A percentile compares a stretch with the other conserved stretches of the same genome.
Evolutionary conservation across 2,797 vertebrate genomes (phyloP).

Genomic region (Arremon aurantiirostris): DNA sequence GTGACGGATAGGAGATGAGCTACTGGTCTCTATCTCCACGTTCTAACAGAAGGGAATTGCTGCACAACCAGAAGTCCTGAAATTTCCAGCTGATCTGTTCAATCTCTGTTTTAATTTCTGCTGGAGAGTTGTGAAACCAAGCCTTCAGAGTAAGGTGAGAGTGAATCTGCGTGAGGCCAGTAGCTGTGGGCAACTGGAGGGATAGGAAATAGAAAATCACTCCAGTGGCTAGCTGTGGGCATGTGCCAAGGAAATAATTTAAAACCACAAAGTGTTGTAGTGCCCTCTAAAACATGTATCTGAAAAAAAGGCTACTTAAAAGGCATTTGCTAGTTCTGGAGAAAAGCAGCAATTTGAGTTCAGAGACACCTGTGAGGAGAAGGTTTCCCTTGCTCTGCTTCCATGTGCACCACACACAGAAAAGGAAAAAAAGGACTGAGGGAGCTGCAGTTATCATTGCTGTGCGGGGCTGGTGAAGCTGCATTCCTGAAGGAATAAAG

Average conservation of each 20-base stretch:
- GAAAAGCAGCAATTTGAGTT: background rate
- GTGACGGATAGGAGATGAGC: background rate
- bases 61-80: background rate
- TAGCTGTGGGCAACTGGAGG: background rate
- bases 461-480: background rate
- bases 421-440: background rate
- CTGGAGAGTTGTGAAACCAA: background rate
- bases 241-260: background rate
- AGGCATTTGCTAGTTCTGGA: background rate
- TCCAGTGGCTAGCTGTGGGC: background rate
- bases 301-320: background rate
- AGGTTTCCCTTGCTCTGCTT: background rate
- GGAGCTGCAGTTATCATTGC: background rate
- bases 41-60: background rate
- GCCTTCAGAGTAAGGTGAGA: background rate
- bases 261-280: background rate
- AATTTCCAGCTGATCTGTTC: background rate
- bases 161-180: background rate
- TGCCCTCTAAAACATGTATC: background rate
- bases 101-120: background rate
- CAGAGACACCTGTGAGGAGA: background rate
- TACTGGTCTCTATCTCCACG: background rate
- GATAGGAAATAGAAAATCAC: background rate
- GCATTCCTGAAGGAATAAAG: background rate
- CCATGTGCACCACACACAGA: background rate